A percentile compares a stretch with the other conserved stretches of the same genome.
These are phyloP conservation scores for Argynnis bischoffii DNA, from an alignment of 2,888 invertebrate genomes.

Conservation along the genomic window DNA sequence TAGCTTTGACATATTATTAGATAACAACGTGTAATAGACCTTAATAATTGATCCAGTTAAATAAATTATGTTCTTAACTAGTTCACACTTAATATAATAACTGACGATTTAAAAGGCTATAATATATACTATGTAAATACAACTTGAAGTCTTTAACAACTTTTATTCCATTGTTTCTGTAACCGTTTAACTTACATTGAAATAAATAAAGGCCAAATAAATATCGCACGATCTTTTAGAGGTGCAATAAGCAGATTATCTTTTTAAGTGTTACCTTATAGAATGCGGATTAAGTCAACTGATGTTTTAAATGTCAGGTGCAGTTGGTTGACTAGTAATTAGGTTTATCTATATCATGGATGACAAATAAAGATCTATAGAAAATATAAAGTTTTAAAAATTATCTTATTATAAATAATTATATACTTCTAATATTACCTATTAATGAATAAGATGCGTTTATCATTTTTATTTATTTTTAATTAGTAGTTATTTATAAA, in stretches of 20 bases:
- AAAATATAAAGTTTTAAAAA: background rate
- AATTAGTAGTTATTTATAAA: too few species aligned
- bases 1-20: conserved; percentile 24
- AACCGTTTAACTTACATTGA: conserved; percentile 3
- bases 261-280: conserved; percentile 23
- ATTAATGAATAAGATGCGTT: too few species aligned
- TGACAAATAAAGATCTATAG: too few species aligned
- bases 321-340: conserved; percentile 25
- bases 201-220: conserved; percentile 12
- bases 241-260: conserved; percentile 13
- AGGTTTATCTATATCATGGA: conserved; percentile 1
- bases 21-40: conserved; percentile 20
- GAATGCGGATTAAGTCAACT: conserved; percentile 26
- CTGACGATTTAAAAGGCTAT: background rate
- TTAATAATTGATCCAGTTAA: conserved; percentile 22
- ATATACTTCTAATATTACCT: too few species aligned
- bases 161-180: background rate
- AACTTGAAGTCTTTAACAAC: background rate
- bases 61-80: conserved; percentile 1
- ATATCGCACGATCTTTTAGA: conserved; percentile 1
- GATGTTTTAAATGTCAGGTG: conserved; percentile 32
- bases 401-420: background rate
- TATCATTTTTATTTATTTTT: too few species aligned
- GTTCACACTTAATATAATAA: background rate
- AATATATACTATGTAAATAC: background rate